Base-by-base conservation (phyloP, 2,888 invertebrate species). In the Apodemia hepburni region DNA sequence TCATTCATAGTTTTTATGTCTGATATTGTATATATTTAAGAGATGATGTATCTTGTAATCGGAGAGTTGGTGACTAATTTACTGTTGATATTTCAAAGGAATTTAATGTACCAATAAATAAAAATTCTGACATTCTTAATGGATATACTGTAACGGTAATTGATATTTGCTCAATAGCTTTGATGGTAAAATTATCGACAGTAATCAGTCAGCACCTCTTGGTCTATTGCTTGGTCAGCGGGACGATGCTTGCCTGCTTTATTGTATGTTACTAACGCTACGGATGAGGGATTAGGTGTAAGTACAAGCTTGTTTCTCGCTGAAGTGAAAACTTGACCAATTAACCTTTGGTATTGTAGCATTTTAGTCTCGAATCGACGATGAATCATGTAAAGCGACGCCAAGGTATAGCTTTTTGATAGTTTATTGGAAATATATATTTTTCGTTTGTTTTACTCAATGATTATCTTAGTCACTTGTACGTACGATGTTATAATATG, bases 261-360 rank as follows among this genome's bases (percentile, higher is more conserved):
- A 65, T 74, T 75, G 75, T 77, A 75, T 76, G 76, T 82, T 77
- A 81, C 79, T 81, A 75, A 79, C 79, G 84, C 86, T 84, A 78
- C 73, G 73, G 79, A 76, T 83, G 81, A 84, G 82, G 75, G 77
- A 73, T 74, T 87, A 87, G 85, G 68, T 85, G 81, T 89, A 89
- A 89, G 88, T 78, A 75, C 76, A 79, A 80, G 92, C 92, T 92
- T 91, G 84, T 82, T 82, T 83, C 82, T 85, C 83, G 85, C 84
- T 82, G 77, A 82, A 84, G 82, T 83, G 81, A 77, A 84, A 84
- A 83, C 84, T 82, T 89, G 92, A 92, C 92, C 92, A 92, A 92
- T 87, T 84, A 87, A 91, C 92, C 92, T 92, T 91, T 82, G 84
- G 81, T 88, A 90, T 91, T 90, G 91, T 88, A 89, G 90, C 89